These are phyloP conservation scores for Smithornis capensis DNA, from an alignment of 2,113 vertebrate genomes.

Conservation along the genomic window DNA sequence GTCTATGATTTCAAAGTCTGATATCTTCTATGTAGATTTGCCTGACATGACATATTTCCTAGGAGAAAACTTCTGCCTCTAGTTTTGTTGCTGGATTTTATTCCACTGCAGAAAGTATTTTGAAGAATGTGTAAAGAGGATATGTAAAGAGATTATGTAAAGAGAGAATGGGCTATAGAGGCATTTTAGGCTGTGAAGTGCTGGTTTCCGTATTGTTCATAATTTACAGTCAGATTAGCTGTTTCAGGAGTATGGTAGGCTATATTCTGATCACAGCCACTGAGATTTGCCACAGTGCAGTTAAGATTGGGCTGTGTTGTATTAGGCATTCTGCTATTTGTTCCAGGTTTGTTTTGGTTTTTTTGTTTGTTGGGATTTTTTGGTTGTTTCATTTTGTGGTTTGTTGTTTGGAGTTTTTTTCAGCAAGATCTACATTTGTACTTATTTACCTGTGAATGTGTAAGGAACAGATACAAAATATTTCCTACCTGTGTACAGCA, in stretches of 20 bases:
- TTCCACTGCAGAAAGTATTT: neutral
- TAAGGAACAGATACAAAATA: neutral
- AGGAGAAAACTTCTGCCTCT: neutral
- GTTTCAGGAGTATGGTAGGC: neutral
- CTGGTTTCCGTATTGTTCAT: neutral
- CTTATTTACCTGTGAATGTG: neutral
- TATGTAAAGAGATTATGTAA: neutral
- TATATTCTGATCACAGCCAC: neutral
- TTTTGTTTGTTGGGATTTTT: neutral
- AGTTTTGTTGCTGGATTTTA: neutral
- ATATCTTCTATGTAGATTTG: neutral
- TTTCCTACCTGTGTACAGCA: neutral
- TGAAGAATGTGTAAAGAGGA: neutral
- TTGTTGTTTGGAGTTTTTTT: neutral
- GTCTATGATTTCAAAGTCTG: neutral
- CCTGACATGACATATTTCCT: neutral
- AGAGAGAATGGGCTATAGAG: neutral
- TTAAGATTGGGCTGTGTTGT: neutral
- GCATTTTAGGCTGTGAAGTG: neutral
- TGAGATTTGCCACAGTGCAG: neutral
- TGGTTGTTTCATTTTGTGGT: neutral
- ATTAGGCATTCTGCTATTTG: neutral
- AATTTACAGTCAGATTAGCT: neutral
- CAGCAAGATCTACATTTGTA: neutral
- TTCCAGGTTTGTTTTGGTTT: neutral